These are phyloP conservation scores for Plecturocebus donacophilus DNA, from an alignment of 2,113 vertebrate species.

Conservation along the genomic window DNA sequence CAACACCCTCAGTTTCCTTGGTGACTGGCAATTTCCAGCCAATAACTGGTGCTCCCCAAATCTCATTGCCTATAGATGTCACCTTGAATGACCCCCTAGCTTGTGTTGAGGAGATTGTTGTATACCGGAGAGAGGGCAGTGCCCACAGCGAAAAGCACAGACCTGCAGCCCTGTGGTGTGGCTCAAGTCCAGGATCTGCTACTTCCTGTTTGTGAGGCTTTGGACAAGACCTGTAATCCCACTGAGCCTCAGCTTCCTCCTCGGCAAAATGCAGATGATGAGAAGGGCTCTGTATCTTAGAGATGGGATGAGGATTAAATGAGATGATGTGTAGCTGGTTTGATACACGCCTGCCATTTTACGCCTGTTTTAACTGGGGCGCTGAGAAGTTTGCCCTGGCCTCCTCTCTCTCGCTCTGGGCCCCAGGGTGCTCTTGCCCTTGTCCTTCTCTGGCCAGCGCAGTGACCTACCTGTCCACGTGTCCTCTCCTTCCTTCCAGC, in stretches of 20 bases:
- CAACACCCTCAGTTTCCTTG: background rate
- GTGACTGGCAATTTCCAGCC: background rate
- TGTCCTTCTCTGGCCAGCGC: constrained; percentile 45
- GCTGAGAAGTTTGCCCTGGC: background rate
- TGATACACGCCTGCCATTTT: rapidly evolving
- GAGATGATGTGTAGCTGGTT: background rate
- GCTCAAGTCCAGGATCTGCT: background rate
- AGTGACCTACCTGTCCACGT: background rate
- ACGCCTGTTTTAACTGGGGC: rapidly evolving
- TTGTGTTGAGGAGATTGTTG: rapidly evolving
- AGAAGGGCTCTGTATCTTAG: background rate
- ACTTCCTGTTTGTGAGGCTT: background rate
- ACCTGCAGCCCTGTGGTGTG: rapidly evolving
- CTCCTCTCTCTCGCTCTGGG: background rate
- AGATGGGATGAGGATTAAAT: background rate
- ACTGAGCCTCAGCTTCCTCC: background rate
- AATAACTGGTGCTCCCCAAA: background rate
- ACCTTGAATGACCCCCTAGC: background rate
- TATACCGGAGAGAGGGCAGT: rapidly evolving
- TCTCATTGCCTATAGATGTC: background rate
- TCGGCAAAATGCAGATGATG: background rate
- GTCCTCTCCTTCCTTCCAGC: constrained; percentile 60
- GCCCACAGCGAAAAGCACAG: background rate
- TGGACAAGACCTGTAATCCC: background rate
- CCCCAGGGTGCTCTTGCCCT: background rate